phyloP scores from a whole-genome alignment of 2,113 vertebrate species.

The Lampris incognitus region DNA sequence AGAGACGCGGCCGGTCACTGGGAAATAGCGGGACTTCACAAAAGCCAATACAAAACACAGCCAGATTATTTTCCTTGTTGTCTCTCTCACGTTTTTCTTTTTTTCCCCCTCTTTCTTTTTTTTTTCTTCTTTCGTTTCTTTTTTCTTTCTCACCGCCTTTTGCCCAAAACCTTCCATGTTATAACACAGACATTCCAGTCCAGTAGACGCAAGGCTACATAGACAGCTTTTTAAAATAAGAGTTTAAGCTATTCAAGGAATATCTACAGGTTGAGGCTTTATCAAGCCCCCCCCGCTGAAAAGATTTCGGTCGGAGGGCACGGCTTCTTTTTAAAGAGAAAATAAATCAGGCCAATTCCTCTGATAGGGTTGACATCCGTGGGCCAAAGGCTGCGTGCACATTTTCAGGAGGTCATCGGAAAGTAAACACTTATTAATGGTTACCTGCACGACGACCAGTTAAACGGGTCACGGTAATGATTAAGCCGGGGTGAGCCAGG shows the following conservation, averaged over 20 bases:
- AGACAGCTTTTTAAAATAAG: slow-evolving; percentile 22
- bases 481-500: slow-evolving; percentile 88
- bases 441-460: slow-evolving; percentile 95
- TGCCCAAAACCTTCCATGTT: slow-evolving; percentile 8
- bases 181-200: slow-evolving; percentile 23
- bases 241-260: slow-evolving; percentile 29
- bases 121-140: slow-evolving; percentile 2
- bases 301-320: slow-evolving; percentile 56
- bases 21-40: slow-evolving; percentile 57
- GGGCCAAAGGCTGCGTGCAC: slow-evolving; percentile 84
- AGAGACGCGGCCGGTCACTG: slow-evolving; percentile 57
- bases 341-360: slow-evolving; percentile 62
- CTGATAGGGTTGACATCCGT: slow-evolving; percentile 86
- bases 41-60: slow-evolving; percentile 57
- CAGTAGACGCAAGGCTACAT: background rate
- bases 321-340: slow-evolving; percentile 55
- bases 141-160: background rate
- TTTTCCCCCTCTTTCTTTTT: background rate
- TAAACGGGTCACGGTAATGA: slow-evolving; percentile 97
- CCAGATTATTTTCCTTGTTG: slow-evolving; percentile 32
- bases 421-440: slow-evolving; percentile 99
- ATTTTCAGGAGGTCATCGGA: slow-evolving; percentile 93
- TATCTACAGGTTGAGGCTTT: slow-evolving; percentile 28
- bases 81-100: slow-evolving; percentile 2
- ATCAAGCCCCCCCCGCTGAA: slow-evolving; percentile 24